Conservation (phyloP, 2,888 invertebrate species). For the Polietes domitor region DNA sequence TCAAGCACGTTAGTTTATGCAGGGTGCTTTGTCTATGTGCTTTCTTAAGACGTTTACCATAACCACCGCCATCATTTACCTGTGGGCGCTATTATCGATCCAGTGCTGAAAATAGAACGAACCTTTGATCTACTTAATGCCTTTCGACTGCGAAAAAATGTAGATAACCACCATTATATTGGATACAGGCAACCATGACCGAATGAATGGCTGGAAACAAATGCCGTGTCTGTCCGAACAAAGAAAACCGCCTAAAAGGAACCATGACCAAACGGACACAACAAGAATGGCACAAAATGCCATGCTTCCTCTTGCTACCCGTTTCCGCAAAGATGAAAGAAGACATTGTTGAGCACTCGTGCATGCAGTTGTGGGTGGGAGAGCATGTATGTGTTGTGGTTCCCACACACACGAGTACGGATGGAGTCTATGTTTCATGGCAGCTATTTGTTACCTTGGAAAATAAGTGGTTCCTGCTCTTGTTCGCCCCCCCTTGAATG, state of each 20-base stretch:
- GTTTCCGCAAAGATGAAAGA: conserved; percentile 45
- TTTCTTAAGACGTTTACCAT: not conserved
- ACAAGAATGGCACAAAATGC: not conserved
- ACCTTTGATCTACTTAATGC: no score
- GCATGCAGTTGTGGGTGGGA: not conserved
- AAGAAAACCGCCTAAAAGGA: conserved; percentile 45
- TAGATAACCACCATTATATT: conserved; percentile 14
- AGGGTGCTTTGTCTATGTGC: no score
- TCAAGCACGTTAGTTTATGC: no score
- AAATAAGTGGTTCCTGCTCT: conserved; percentile 19
- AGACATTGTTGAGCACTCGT: not conserved
- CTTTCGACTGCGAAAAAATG: no score
- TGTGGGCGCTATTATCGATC: not conserved
- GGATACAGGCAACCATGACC: not conserved
- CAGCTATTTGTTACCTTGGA: conserved; percentile 48
- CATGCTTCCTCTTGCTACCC: conserved; percentile 24
- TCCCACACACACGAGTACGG: not conserved
- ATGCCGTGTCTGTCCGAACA: not conserved
- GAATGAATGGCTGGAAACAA: not conserved
- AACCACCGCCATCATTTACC: not conserved
- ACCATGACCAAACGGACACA: conserved; percentile 14
- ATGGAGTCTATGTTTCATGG: conserved; percentile 23
- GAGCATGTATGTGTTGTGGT: not conserved
- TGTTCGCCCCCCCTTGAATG: conserved; percentile 12
- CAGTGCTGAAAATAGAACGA: not conserved